A percentile compares a stretch with the other conserved stretches of the same genome.
Evolutionary conservation across 2,797 vertebrate genomes (phyloP).

Genomic region (Corythornis leucogaster): DNA sequence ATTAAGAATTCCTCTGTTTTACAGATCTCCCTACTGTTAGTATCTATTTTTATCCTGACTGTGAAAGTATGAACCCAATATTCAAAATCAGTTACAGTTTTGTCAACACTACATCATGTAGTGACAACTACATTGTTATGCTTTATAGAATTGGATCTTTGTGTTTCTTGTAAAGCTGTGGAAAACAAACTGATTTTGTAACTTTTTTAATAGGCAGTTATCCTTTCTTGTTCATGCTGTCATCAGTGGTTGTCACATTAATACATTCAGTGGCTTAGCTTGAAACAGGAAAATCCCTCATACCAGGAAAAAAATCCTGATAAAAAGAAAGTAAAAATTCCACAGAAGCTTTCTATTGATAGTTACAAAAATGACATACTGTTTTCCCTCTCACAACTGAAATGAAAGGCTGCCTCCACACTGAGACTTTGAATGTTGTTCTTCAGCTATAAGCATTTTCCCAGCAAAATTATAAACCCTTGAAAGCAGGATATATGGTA

Average conservation of each 20-base stretch:
- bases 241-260: neutral
- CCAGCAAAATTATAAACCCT: neutral
- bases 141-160: neutral
- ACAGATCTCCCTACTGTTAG: neutral
- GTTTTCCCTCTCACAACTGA: conserved; percentile 37
- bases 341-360: conserved; percentile 15
- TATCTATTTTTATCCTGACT: neutral
- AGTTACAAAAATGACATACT: conserved; percentile 33
- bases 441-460: conserved; percentile 31
- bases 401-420: conserved; percentile 49
- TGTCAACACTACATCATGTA: neutral
- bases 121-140: neutral
- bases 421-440: conserved; percentile 40
- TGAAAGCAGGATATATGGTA: conserved; percentile 4
- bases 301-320: neutral
- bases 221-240: neutral
- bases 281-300: neutral
- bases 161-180: neutral
- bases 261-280: neutral
- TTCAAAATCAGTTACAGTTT: neutral
- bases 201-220: neutral
- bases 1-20: neutral
- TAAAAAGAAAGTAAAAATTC: neutral
- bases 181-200: neutral
- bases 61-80: neutral